These are phyloP conservation scores for Chrosomus eos DNA, from an alignment of 2,797 vertebrate genomes.

Conservation along the genomic window DNA sequence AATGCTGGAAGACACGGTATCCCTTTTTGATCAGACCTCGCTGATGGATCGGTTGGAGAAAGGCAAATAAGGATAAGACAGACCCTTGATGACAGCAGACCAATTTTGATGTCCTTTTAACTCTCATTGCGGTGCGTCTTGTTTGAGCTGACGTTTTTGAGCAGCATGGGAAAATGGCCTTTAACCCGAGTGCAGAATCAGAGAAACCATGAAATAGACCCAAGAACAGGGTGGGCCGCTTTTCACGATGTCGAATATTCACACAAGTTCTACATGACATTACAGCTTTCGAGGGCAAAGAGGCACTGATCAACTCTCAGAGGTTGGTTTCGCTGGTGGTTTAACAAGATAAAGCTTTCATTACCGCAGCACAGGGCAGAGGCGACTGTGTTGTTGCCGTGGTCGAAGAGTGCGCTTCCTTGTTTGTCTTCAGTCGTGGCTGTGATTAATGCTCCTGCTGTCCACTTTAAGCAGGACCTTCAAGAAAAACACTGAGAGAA, in stretches of 20 bases:
- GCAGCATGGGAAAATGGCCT: constrained; percentile 77
- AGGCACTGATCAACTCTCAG: constrained; percentile 56
- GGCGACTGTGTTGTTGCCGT: constrained; percentile 49
- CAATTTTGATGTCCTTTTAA: constrained; percentile 81
- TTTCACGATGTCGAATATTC: constrained; percentile 48
- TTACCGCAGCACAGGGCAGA: constrained; percentile 53
- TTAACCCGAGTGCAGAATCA: constrained; percentile 62
- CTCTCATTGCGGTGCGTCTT: constrained; percentile 74
- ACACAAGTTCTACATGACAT: constrained; percentile 49
- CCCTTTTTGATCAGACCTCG: constrained; percentile 82
- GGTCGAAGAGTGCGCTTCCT: constrained; percentile 55
- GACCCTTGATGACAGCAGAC: constrained; percentile 77
- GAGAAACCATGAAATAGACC: constrained; percentile 59
- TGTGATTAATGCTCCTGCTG: constrained; percentile 64
- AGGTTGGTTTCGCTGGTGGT: constrained; percentile 51
- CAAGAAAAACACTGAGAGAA: constrained; percentile 36
- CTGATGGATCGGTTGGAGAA: constrained; percentile 79
- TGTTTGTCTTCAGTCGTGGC: constrained; percentile 60
- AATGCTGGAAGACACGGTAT: constrained; percentile 74
- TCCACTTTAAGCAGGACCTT: constrained; percentile 56
- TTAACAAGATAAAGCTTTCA: constrained; percentile 67
- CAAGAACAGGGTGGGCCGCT: constrained; percentile 31
- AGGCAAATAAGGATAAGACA: constrained; percentile 81
- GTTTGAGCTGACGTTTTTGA: constrained; percentile 75
- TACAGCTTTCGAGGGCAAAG: constrained; percentile 50